A percentile compares a stretch with the other conserved stretches of the same genome.
These are phyloP conservation scores for Auanema freiburgensis DNA, from an alignment of 2,888 invertebrate species.

Conservation along the genomic window DNA sequence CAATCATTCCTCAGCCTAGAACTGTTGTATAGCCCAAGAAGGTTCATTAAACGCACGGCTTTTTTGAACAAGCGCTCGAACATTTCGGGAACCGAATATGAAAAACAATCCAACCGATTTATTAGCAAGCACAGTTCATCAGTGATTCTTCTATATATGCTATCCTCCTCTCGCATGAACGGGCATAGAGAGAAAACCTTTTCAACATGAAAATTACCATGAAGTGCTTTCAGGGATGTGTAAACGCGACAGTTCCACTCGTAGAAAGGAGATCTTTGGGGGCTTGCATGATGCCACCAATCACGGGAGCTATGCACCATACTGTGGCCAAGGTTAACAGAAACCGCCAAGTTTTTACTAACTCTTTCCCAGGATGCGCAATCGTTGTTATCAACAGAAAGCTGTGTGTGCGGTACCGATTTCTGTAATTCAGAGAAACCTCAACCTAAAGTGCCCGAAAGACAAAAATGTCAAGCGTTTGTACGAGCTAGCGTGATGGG, in stretches of 20 bases:
- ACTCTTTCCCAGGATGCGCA: conserved; percentile 32
- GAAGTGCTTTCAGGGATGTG: conserved; percentile 46
- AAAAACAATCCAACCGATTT: too few relatives aligned
- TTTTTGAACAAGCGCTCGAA: too few relatives aligned
- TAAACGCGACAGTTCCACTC: conserved; percentile 57
- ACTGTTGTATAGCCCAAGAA: too few relatives aligned
- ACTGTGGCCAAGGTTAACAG: conserved; percentile 43
- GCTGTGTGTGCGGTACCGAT: conserved; percentile 56
- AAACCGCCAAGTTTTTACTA: not conserved
- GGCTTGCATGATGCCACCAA: conserved; percentile 60
- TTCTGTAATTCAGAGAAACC: conserved; percentile 59
- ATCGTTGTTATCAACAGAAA: conserved; percentile 54
- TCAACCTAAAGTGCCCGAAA: conserved; percentile 40
- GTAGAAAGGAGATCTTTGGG: conserved; percentile 59
- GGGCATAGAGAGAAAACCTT: too few relatives aligned
- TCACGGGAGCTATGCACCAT: conserved; percentile 63
- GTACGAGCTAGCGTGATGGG: conserved; percentile 50
- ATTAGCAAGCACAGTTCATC: too few relatives aligned
- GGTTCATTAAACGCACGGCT: too few relatives aligned
- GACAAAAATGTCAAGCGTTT: conserved; percentile 47
- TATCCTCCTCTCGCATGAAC: too few relatives aligned
- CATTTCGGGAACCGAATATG: too few relatives aligned
- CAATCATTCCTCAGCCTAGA: too few relatives aligned
- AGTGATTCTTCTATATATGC: too few relatives aligned
- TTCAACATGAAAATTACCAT: too few relatives aligned